A percentile compares a stretch with the other conserved stretches of the same genome.
Evolutionary conservation across 2,797 vertebrate species (phyloP).

Genomic region (Poecilia wingei): DNA sequence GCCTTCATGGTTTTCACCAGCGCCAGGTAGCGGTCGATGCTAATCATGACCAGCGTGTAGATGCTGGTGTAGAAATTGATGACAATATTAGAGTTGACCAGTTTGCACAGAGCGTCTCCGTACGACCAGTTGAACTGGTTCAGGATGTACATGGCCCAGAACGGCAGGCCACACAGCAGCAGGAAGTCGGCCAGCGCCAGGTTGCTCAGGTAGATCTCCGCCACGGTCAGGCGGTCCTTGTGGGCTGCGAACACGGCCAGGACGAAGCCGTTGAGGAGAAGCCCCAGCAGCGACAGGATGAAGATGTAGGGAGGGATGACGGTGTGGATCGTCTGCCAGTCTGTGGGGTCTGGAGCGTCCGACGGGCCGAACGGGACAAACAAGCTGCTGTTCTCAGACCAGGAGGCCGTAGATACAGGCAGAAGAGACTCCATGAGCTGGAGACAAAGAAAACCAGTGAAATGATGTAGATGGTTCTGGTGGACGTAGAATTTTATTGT

Average conservation of each 20-base stretch:
- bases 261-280: conserved; percentile 87
- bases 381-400: conserved; percentile 50
- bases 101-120: conserved; percentile 85
- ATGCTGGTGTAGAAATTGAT: conserved; percentile 90
- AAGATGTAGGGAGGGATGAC: conserved; percentile 79
- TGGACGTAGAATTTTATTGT: no score
- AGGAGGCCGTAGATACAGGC: conserved; percentile 14
- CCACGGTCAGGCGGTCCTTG: conserved; percentile 83
- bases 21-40: conserved; percentile 91
- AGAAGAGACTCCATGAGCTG: conserved; percentile 52
- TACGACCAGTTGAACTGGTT: conserved; percentile 87
- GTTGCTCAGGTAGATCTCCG: conserved; percentile 92
- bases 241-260: conserved; percentile 84
- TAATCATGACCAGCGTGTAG: conserved; percentile 89
- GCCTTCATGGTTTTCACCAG: conserved; percentile 89
- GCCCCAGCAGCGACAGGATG: conserved; percentile 72
- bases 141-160: conserved; percentile 89
- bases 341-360: conserved; percentile 18
- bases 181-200: conserved; percentile 87
- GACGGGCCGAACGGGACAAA: conserved; percentile 4
- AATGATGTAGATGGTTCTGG: neutral
- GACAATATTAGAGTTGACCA: conserved; percentile 78
- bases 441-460: conserved; percentile 17
- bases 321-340: conserved; percentile 71
- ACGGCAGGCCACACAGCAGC: conserved; percentile 85